These are phyloP conservation scores for Sarcophaga bullata DNA, from an alignment of 1,140 invertebrate genomes.

Conservation along the genomic window DNA sequence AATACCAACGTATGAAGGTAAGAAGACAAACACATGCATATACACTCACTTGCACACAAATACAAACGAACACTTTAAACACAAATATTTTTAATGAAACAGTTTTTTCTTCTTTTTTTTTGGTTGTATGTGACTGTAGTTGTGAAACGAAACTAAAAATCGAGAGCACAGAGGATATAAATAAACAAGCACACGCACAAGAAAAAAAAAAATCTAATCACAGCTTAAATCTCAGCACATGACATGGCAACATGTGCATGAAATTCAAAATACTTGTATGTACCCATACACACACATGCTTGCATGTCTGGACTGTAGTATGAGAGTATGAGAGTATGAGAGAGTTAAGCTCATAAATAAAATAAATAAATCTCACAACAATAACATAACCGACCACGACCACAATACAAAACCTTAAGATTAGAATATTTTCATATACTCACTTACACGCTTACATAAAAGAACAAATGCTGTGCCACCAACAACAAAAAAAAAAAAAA, in stretches of 20 bases:
- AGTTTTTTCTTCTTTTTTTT: too few species aligned
- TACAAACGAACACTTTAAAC: background rate
- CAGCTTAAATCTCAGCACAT: background rate
- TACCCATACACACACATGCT: background rate
- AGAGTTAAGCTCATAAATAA: background rate
- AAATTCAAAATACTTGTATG: background rate
- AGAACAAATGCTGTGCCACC: too few species aligned
- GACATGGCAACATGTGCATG: background rate
- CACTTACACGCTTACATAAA: too few species aligned
- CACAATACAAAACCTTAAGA: background rate
- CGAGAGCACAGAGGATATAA: background rate
- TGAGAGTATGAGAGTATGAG: background rate
- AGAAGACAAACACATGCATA: background rate
- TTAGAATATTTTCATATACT: background rate
- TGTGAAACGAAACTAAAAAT: background rate
- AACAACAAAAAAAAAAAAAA: too few species aligned
- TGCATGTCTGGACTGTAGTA: too few species aligned
- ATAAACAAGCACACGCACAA: background rate
- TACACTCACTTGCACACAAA: background rate
- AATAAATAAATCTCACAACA: background rate
- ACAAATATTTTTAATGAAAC: too few species aligned
- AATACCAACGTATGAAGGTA: conserved; percentile 10
- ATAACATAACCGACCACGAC: background rate
- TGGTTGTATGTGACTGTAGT: too few species aligned
- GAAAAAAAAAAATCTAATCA: background rate